Percentiles rank a stretch among this genome's conserved stretches.
Evolutionary conservation across 2,113 vertebrate species (phyloP).

Genomic region (Papio anubis): DNA sequence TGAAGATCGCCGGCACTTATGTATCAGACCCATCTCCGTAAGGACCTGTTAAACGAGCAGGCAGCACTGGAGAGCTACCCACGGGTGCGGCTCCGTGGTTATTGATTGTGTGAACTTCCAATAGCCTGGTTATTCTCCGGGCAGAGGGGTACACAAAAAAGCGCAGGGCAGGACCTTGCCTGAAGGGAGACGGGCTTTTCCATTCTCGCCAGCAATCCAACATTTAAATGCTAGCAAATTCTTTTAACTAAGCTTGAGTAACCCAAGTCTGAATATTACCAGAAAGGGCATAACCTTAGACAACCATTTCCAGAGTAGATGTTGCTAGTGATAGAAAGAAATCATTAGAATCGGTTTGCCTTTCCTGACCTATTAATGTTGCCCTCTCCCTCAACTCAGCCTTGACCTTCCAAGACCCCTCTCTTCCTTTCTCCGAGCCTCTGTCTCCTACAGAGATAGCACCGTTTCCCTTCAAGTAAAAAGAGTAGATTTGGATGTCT

Average conservation of each 20-base stretch:
- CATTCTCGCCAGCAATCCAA: not conserved
- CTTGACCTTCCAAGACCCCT: not conserved
- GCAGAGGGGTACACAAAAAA: not conserved
- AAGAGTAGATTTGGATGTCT: conserved; percentile 1
- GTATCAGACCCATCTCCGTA: not conserved
- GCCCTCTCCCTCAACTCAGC: not conserved
- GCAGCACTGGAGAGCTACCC: accelerated
- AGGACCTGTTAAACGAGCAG: no score
- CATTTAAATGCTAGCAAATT: not conserved
- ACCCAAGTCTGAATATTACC: not conserved
- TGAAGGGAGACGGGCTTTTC: not conserved
- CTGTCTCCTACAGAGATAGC: not conserved
- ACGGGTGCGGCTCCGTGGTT: accelerated
- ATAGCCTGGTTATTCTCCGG: not conserved
- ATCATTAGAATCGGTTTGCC: not conserved
- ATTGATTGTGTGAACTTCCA: no score
- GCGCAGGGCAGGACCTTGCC: no score
- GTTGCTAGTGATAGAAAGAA: not conserved
- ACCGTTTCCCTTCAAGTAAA: not conserved
- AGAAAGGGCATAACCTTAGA: not conserved
- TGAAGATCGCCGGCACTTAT: accelerated
- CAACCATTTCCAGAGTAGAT: accelerated
- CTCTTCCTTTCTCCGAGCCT: no score
- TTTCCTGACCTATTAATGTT: not conserved
- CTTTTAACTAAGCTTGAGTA: not conserved